Base-by-base conservation (phyloP, 1,140 invertebrate genomes). In the Periplaneta americana region DNA sequence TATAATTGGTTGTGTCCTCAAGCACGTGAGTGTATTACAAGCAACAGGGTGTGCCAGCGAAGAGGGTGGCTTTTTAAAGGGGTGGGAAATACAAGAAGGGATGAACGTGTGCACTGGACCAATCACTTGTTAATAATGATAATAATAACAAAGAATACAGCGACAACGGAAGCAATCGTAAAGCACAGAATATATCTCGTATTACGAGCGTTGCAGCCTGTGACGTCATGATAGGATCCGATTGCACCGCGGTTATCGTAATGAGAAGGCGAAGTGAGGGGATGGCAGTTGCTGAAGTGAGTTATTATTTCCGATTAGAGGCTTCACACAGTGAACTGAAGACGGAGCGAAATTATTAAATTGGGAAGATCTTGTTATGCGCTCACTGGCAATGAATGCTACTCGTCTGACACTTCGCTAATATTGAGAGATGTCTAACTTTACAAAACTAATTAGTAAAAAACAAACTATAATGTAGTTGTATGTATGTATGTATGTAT, bases 41-140 rank as follows among this genome's bases (percentile, higher is more conserved):
- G 31, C 75, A 34, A 77, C 75, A 33, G 75, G 75, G 35, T 10
- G 75, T 34, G 22, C 22, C 31, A 22, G 2, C n/a, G 1, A n/a
- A 18, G 48, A 66, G 48, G 48, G 48, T 6, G 39, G 17, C 22
- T 66, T 66, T 8, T 77, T 31, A 18, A 33, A 18, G 15, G 28
- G n/a, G 22, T 9, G n/a, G 57, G 57, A 66, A 66, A n/a, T 66
- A 6, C 5, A 66, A 36, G 31, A 31, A 77, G 33, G 75, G 75
- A 33, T n/a, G 35, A 34, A 10, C 75, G 75, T 22, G 35, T 28
- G 33, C 75, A 77, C 75, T 77, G 33, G 31, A 77, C 75, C 75
- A 77, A 77, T 77, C 75, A 13, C 75, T 77, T 77, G 75, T 77
- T 77, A 77, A 77, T 77, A 77, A 77, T 33, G 35, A 77, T 33